Evolutionary conservation across 2,113 vertebrate genomes (phyloP).

Genomic region (Zapornia atra): DNA sequence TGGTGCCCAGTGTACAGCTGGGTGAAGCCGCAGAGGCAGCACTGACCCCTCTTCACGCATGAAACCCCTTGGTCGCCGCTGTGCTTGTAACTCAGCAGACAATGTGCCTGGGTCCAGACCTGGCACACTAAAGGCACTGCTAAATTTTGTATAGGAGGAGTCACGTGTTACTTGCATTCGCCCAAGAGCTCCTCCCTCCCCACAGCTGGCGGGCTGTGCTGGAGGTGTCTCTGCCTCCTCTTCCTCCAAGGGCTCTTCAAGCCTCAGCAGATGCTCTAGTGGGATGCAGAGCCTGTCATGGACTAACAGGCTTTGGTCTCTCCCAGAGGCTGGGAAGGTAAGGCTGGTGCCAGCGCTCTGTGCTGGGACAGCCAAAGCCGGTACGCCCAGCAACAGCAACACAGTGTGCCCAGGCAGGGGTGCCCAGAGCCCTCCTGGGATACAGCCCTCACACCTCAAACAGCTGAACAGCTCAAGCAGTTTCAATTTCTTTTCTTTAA

Average conservation of each 20-base stretch:
- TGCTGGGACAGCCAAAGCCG: neutral
- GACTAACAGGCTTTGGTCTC: neutral
- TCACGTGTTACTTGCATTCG: slow-evolving; percentile 11
- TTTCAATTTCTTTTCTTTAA: neutral
- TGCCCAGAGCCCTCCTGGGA: neutral
- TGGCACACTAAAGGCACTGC: neutral
- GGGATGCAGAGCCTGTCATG: neutral
- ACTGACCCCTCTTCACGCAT: neutral
- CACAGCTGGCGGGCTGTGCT: neutral
- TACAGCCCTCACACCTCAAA: neutral
- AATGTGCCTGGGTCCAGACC: neutral
- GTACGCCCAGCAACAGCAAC: neutral
- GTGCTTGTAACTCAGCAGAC: neutral
- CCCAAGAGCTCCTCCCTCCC: neutral
- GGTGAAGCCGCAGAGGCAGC: neutral
- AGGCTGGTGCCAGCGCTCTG: neutral
- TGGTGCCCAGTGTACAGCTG: neutral
- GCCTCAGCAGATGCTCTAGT: neutral
- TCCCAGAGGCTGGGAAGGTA: neutral
- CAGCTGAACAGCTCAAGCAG: neutral
- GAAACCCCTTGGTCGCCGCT: neutral
- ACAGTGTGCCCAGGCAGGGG: neutral
- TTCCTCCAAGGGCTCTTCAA: neutral
- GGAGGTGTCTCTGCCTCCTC: neutral
- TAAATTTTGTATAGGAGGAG: neutral